These are phyloP conservation scores for Campylomormyrus numenius DNA, from an alignment of 2,113 vertebrate genomes.

Conservation along the genomic window DNA sequence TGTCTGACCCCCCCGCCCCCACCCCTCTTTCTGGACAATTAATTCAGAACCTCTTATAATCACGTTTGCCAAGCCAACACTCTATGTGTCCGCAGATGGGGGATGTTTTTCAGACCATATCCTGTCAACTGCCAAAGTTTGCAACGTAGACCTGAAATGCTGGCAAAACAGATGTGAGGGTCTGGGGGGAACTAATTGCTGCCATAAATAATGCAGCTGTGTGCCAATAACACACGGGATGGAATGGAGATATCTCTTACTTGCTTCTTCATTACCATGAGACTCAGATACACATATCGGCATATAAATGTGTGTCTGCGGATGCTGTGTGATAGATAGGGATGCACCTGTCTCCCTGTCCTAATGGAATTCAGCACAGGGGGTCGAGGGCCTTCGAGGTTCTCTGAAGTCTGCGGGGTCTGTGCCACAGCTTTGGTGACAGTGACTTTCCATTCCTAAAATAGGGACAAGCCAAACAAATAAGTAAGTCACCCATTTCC, in stretches of 20 bases:
- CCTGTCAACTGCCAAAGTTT: constrained; percentile 24
- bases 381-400: not conserved
- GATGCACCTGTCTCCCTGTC: not conserved
- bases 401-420: not conserved
- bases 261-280: not conserved
- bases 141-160: constrained; percentile 22
- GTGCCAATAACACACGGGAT: not conserved
- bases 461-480: not conserved
- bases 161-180: constrained; percentile 40
- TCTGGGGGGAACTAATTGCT: constrained; percentile 25
- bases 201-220: not conserved
- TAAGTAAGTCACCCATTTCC: not conserved
- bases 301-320: not conserved
- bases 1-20: constrained; percentile 19
- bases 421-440: not conserved
- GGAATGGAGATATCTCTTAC: not conserved
- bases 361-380: constrained; percentile 1
- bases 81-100: constrained; percentile 43
- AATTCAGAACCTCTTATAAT: constrained; percentile 27
- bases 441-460: not conserved
- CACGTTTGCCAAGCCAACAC: constrained; percentile 10
- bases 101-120: constrained; percentile 32
- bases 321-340: not conserved
- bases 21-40: constrained; percentile 18
- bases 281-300: not conserved